Evolutionary conservation across 1,140 invertebrate species (phyloP).

Genomic region (Pogonus chalceus): DNA sequence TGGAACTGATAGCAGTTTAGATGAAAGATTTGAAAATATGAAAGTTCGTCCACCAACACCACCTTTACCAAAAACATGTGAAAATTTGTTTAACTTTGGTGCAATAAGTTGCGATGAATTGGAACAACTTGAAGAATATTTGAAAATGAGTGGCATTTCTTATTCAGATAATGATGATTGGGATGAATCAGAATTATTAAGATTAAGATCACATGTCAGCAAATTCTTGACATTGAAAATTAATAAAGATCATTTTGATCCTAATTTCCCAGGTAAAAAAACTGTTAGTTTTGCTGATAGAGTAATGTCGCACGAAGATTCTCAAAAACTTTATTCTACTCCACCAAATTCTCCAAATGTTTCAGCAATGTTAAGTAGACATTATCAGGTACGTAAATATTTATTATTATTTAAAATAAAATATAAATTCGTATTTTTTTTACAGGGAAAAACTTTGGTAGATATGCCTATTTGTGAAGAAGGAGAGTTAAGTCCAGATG

Average conservation of each 20-base stretch:
- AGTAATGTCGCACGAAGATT: constrained; percentile 22
- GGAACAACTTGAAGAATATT: constrained; percentile 59
- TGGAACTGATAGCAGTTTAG: constrained; percentile 30
- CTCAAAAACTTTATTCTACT: constrained; percentile 43
- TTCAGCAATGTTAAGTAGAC: constrained; percentile 43
- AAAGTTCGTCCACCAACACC: constrained; percentile 37
- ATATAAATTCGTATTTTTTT: constrained; percentile 17
- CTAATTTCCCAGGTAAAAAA: constrained; percentile 44
- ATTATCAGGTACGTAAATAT: constrained; percentile 38
- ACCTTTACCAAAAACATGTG: constrained; percentile 37
- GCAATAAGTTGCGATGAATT: constrained; percentile 51
- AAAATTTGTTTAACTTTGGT: constrained; percentile 31
- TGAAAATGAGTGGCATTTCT: constrained; percentile 59
- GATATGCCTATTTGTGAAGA: constrained; percentile 51
- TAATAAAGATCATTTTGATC: constrained; percentile 46
- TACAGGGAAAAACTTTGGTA: constrained; percentile 44
- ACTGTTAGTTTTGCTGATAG: constrained; percentile 57
- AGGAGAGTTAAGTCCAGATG: constrained; percentile 46
- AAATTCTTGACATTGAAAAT: constrained; percentile 48
- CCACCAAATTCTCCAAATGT: constrained; percentile 65
- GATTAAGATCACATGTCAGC: constrained; percentile 57
- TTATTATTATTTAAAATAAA: constrained; percentile 7
- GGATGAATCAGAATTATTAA: constrained; percentile 52
- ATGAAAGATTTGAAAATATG: constrained; percentile 25
- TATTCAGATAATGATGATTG: constrained; percentile 54